Percentiles rank a stretch among this genome's conserved stretches.
Conservation (phyloP, 2,797 vertebrate species). For the Pseudopleuronectes americanus region DNA sequence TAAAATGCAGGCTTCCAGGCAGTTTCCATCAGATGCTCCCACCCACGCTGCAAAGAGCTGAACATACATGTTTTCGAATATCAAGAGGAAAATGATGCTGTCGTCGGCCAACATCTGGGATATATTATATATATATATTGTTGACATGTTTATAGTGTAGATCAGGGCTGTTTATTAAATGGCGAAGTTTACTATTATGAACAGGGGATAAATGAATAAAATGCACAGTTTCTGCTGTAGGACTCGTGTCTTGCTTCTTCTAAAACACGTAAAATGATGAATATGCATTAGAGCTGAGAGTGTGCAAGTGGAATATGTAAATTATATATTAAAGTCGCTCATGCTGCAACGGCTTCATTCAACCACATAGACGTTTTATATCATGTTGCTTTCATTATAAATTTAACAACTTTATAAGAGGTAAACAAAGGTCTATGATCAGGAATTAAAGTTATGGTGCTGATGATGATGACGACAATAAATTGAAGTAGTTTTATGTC, state of each 20-base stretch:
- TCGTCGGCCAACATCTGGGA: constrained; percentile 17
- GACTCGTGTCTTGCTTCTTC: constrained; percentile 3
- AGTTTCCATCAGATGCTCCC: constrained; percentile 43
- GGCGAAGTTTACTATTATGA: background rate
- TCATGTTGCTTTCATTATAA: background rate
- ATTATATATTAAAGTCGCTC: constrained; percentile 20
- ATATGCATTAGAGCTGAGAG: constrained; percentile 16
- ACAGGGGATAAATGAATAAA: constrained; percentile 10
- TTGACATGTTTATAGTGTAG: background rate
- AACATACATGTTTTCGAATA: constrained; percentile 28
- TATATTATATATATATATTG: background rate
- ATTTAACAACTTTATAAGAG: constrained; percentile 3
- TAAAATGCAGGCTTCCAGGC: constrained; percentile 53
- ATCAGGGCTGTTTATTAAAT: constrained; percentile 11
- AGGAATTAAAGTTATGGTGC: background rate
- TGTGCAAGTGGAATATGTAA: constrained; percentile 18
- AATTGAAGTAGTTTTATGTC: constrained; percentile 15
- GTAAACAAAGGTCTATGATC: constrained; percentile 28
- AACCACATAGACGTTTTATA: background rate
- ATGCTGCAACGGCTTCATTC: constrained; percentile 5
- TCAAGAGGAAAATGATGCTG: constrained; percentile 7
- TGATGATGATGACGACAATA: background rate
- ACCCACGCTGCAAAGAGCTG: constrained; percentile 15
- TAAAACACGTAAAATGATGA: background rate
- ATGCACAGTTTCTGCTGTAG: constrained; percentile 3